These are phyloP conservation scores for Fragum fragum DNA, from an alignment of 2,888 invertebrate species.

Conservation along the genomic window DNA sequence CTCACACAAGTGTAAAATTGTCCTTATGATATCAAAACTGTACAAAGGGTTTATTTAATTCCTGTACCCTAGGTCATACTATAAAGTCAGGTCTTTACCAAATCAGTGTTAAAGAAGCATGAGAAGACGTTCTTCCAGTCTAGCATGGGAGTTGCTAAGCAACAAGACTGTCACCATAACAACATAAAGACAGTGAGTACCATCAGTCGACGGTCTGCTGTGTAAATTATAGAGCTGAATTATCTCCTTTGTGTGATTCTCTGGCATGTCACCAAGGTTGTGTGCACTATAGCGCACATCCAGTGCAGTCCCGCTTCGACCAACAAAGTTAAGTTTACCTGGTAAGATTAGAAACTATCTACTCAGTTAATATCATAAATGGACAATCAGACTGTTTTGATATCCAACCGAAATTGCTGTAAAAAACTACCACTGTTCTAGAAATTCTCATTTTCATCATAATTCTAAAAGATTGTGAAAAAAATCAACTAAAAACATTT, in stretches of 20 bases:
- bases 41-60: too few species aligned
- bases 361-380: background rate
- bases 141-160: constrained; percentile 7
- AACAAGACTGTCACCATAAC: constrained; percentile 45
- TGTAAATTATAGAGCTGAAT: constrained; percentile 59
- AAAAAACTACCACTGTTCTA: too few species aligned
- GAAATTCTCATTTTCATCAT: too few species aligned
- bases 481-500: too few species aligned
- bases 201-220: constrained; percentile 21
- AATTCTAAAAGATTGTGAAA: too few species aligned
- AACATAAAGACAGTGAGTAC: constrained; percentile 41
- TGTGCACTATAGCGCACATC: constrained; percentile 82
- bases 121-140: background rate
- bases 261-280: constrained; percentile 77
- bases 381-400: too few species aligned
- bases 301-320: constrained; percentile 80
- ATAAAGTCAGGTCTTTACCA: too few species aligned
- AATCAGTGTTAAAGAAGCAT: background rate
- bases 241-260: constrained; percentile 74
- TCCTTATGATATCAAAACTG: too few species aligned
- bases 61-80: too few species aligned
- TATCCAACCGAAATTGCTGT: background rate
- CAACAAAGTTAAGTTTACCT: constrained; percentile 82
- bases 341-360: constrained; percentile 9
- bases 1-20: too few species aligned